A percentile compares a stretch with the other conserved stretches of the same genome.
These are phyloP conservation scores for Sanderia malayensis DNA, from an alignment of 30 jellyfish, hydroid and myxozoan species.

Conservation along the genomic window DNA sequence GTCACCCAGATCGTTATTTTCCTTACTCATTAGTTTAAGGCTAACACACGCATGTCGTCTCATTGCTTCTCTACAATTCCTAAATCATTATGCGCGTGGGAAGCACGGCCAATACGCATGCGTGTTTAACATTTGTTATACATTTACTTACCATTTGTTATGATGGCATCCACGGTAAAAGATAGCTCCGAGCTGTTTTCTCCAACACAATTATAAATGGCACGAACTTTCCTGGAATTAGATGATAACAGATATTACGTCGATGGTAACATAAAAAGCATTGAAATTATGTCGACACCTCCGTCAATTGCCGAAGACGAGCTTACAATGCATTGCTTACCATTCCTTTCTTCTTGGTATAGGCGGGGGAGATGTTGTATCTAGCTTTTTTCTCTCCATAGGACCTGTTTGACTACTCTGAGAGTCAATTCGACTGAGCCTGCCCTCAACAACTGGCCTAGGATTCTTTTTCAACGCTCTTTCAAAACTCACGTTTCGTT, in stretches of 20 bases:
- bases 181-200: slow-evolving; percentile 79
- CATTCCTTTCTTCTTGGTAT: slow-evolving; percentile 86
- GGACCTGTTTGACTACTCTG: background rate
- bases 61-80: background rate
- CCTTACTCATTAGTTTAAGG: slow-evolving; percentile 91
- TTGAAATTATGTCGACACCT: background rate
- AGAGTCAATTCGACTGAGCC: background rate
- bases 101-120: background rate
- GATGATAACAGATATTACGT: background rate
- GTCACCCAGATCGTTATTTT: slow-evolving; percentile 89
- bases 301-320: background rate
- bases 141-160: slow-evolving; percentile 71
- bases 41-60: slow-evolving; percentile 9
- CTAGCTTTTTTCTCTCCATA: background rate
- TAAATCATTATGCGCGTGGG: background rate
- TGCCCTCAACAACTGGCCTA: slow-evolving; percentile 8
- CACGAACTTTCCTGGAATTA: slow-evolving; percentile 73
- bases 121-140: background rate
- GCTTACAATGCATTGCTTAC: slow-evolving; percentile 26
- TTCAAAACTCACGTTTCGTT: slow-evolving; percentile 52
- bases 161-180: slow-evolving; percentile 79
- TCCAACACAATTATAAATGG: slow-evolving; percentile 81
- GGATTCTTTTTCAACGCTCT: slow-evolving; percentile 17
- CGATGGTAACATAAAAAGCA: background rate
- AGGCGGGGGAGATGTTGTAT: slow-evolving; percentile 59